Base-by-base conservation (phyloP, 2,797 vertebrate genomes). In the Crocidura indochinensis region DNA sequence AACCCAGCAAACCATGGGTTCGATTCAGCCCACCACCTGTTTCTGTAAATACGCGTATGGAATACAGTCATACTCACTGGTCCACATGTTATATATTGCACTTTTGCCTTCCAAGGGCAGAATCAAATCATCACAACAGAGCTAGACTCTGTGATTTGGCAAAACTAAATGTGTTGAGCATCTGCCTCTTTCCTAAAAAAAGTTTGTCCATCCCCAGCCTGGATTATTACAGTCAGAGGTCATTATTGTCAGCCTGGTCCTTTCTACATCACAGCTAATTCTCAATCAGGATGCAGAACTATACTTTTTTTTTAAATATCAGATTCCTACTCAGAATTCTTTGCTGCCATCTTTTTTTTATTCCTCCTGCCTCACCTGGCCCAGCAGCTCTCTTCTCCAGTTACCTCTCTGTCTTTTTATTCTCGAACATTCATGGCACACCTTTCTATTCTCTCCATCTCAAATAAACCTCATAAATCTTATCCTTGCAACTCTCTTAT, bases 1-100 rank as follows among this genome's bases (percentile, higher is more conserved):
- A 67, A 19, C 38, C 38, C 38, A 38, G 38, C 2, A 84, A 11
- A 44, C 69, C 0, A 0, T 49, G 27, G 20, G 44, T 76, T 56
- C 38, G 53, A 87, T 69, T 10, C 77, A 87, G 80, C 20, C 1
- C 6, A 44, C 27, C 38, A 17, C 46, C 38, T 79, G 49, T 56
- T 65, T 76, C 87, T 89, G 65, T 85, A 87, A 94, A 91, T 91
- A 87, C 72, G 69, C 95, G 88, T 86, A 87, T 31, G 71, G 51
- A 87, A 79, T 20, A 47, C 29, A 49, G 17, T 64, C 69, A 68
- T 12, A 31, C 60, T 15, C 69, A 76, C 73, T 76, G 82, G 53
- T 78, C 92, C 79, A 49, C 75, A 56, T 15, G 5, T 26, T 86
- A 10, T 82, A 53, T 53, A 17, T 29, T 80, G 44, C 79, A 64